These are phyloP conservation scores for Amblyjoppa proteus DNA, from an alignment of 2,888 invertebrate genomes.

Conservation along the genomic window DNA sequence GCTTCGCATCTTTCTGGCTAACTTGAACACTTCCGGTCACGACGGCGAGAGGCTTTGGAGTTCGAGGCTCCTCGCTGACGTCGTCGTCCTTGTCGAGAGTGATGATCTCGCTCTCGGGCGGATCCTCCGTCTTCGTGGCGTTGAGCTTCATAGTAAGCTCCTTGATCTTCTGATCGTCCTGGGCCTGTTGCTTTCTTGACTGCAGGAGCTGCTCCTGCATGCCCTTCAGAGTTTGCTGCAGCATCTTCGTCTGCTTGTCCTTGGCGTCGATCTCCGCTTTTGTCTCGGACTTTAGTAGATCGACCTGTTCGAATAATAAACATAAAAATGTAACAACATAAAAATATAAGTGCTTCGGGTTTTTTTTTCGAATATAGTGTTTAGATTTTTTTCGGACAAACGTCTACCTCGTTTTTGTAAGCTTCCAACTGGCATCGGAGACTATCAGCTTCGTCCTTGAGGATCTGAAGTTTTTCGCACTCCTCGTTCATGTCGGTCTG, in stretches of 20 bases:
- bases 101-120: slow-evolving; percentile 85
- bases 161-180: slow-evolving; percentile 86
- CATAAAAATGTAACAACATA: neutral
- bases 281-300: slow-evolving; percentile 93
- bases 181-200: slow-evolving; percentile 86
- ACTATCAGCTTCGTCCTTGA: slow-evolving; percentile 95
- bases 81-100: slow-evolving; percentile 85
- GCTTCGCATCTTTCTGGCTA: slow-evolving; percentile 89
- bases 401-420: slow-evolving; percentile 92
- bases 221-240: slow-evolving; percentile 89
- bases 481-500: slow-evolving; percentile 78
- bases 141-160: slow-evolving; percentile 85
- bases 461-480: slow-evolving; percentile 78
- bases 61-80: slow-evolving; percentile 81
- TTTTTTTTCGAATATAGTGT: neutral
- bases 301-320: slow-evolving; percentile 86
- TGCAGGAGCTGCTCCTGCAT: slow-evolving; percentile 88
- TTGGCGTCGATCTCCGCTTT: slow-evolving; percentile 93
- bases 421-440: slow-evolving; percentile 96
- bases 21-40: slow-evolving; percentile 80
- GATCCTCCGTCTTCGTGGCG: slow-evolving; percentile 82
- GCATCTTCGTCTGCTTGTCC: slow-evolving; percentile 92
- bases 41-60: slow-evolving; percentile 77
- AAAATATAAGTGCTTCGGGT: neutral
- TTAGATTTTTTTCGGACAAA: neutral